Evolutionary conservation across 2,888 invertebrate genomes (phyloP).

Genomic region (Tortricodes alternella): DNA sequence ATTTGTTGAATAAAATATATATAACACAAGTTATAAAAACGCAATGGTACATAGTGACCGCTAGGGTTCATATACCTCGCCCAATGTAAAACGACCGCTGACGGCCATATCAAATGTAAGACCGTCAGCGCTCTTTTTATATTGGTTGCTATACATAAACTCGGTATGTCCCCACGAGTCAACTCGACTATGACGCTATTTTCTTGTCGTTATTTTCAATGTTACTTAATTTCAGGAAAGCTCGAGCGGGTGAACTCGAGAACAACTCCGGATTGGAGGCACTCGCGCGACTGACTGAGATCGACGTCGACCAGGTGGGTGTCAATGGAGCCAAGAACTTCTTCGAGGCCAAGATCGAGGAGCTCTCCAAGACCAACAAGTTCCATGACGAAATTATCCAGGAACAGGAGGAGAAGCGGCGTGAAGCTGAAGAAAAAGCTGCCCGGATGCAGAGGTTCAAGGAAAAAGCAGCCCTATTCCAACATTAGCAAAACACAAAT

Average conservation of each 20-base stretch:
- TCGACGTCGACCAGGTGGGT: constrained; percentile 96
- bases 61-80: too few species aligned
- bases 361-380: constrained; percentile 90
- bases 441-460: constrained; percentile 91
- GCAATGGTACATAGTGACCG: too few species aligned
- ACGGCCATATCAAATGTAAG: too few species aligned
- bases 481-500: constrained; percentile 55
- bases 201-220: neutral
- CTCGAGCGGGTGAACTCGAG: constrained; percentile 94
- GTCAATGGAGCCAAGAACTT: constrained; percentile 97
- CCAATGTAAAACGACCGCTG: too few species aligned
- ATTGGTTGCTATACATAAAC: too few species aligned
- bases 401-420: constrained; percentile 94
- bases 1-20: too few species aligned
- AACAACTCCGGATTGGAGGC: constrained; percentile 93
- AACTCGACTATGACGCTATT: too few species aligned
- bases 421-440: constrained; percentile 92
- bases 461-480: constrained; percentile 93
- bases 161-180: too few species aligned
- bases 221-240: constrained; percentile 84
- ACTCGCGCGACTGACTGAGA: constrained; percentile 93
- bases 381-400: constrained; percentile 96
- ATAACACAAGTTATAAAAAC: too few species aligned
- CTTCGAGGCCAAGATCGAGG: constrained; percentile 97
- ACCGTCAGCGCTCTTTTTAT: too few species aligned